Conservation (phyloP, 2,888 invertebrate species). For the Trichopoda pennipes region DNA sequence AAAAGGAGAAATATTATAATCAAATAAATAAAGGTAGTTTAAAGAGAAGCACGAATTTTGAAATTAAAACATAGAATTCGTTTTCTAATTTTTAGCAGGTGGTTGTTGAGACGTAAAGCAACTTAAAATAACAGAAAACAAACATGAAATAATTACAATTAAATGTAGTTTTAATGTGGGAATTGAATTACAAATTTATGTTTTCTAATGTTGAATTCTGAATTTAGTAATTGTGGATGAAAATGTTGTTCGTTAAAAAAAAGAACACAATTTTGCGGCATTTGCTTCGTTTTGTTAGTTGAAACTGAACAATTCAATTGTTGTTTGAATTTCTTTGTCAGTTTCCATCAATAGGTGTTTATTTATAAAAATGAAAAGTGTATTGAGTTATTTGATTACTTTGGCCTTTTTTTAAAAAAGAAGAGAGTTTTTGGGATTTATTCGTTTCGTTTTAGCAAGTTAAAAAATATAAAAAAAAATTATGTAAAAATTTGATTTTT, state of each 20-base stretch:
- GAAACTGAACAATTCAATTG: slow-evolving; percentile 56
- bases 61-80: slow-evolving; percentile 35
- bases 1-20: slow-evolving; percentile 21
- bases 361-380: slow-evolving; percentile 7
- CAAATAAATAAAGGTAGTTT: slow-evolving; percentile 14
- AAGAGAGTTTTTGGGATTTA: not conserved
- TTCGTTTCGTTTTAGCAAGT: slow-evolving; percentile 8
- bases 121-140: slow-evolving; percentile 38
- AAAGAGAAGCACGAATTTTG: slow-evolving; percentile 44
- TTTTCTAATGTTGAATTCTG: slow-evolving; percentile 16
- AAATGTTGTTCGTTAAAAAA: slow-evolving; percentile 6
- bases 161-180: slow-evolving; percentile 53
- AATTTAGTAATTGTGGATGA: slow-evolving; percentile 13
- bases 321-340: slow-evolving; percentile 40
- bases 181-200: slow-evolving; percentile 25
- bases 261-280: slow-evolving; percentile 54
- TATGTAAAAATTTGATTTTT: slow-evolving; percentile 25
- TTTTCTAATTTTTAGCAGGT: slow-evolving; percentile 17
- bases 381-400: slow-evolving; percentile 11
- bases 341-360: slow-evolving; percentile 38
- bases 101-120: slow-evolving; percentile 44
- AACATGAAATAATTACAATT: slow-evolving; percentile 31
- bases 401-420: slow-evolving; percentile 4
- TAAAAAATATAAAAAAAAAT: slow-evolving; percentile 31
- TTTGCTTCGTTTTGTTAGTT: slow-evolving; percentile 61